A percentile compares a stretch with the other conserved stretches of the same genome.
phyloP scores from a whole-genome alignment of 1,140 invertebrate genomes.

The Bombus affinis region DNA sequence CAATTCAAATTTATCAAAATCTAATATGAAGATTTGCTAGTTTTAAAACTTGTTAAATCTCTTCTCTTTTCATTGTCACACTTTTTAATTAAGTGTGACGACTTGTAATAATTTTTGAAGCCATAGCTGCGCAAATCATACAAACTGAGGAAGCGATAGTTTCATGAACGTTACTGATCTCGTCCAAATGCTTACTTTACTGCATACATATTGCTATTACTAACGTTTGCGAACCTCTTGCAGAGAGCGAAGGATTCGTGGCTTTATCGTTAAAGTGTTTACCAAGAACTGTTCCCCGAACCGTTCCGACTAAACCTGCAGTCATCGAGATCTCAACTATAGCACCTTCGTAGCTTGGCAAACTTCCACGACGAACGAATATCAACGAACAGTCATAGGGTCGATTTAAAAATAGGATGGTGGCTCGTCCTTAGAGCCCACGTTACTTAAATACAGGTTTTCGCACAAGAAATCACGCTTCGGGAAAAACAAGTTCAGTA shows the following conservation, averaged over 20 bases:
- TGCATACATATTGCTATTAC: too few species aligned
- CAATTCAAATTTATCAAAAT: background rate
- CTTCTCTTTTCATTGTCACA: background rate
- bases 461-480: background rate
- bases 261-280: conserved; percentile 13
- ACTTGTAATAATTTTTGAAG: background rate
- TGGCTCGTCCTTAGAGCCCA: background rate
- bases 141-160: background rate
- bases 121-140: background rate
- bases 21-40: background rate
- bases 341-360: conserved; percentile 11
- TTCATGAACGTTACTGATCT: background rate
- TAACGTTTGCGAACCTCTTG: background rate
- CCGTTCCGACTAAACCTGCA: background rate
- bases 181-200: background rate
- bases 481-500: background rate
- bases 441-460: background rate
- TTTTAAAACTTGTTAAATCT: background rate
- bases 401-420: conserved; percentile 32
- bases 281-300: background rate
- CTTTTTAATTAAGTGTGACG: background rate
- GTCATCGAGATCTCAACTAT: background rate
- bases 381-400: conserved; percentile 3
- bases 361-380: conserved; percentile 6
- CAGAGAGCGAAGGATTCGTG: background rate